Base-by-base conservation (phyloP, 1,140 invertebrate genomes). In the Watersipora subatra region DNA sequence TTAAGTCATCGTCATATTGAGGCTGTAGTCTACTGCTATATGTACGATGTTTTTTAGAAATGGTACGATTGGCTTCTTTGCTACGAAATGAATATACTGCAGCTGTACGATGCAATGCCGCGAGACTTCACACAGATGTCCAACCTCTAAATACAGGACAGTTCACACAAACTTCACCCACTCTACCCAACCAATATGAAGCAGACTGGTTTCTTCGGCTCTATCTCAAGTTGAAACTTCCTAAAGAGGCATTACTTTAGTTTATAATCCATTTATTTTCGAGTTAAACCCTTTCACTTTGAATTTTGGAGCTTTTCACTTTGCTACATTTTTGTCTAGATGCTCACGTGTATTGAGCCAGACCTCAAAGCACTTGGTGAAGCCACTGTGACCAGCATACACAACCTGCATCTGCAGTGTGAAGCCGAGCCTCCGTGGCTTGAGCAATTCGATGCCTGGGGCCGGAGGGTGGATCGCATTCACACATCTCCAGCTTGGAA, bases 401-500 rank as follows among this genome's bases (percentile, higher is more conserved):
- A 83, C 66, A 67, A 76, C 0, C 71, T 85, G 7, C 78, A 80
- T 26, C 69, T 78, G 57, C 77, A 84, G 70, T 84, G 83, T 76
- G 85, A 86, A 68, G 61, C 71, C 2, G 77, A 84, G 66, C 81
- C 74, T 28, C 85, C 85, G 0, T 72, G 72, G 65, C 69, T 86
- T 19, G 72, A 77, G 57, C 76, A 80, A 30, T 79, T 74, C 68
- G 78, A 84, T 75, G 80, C 84, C 20, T 86, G 85, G 85, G 85
- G 85, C 19, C 76, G 80, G 55, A 68, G 82, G 25, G 69, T 82
- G 2, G 84, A 86, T 72, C 72, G 80, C 64, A 72, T 85, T 2
- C 69, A 78, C 66, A 85, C 84, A 1, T 83, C 80, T 68, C 62
- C 75, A 24, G 84, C 84, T 28, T 86, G 85, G 85, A 78, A 81